Evolutionary conservation across 2,888 invertebrate species (phyloP).

Genomic region (Noctua janthe): DNA sequence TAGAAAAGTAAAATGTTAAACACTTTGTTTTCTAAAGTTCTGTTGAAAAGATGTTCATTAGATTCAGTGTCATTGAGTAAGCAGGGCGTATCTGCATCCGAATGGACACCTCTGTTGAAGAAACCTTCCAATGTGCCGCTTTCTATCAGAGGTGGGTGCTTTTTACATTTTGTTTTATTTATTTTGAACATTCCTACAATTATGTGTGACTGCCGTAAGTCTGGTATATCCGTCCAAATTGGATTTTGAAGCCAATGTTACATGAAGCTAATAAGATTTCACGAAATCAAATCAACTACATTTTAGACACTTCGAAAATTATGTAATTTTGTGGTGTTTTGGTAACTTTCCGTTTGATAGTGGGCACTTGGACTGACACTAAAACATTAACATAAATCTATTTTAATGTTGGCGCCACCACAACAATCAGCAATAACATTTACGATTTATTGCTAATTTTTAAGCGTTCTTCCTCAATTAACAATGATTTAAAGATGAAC

Average conservation of each 20-base stretch:
- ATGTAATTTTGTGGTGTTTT: slow-evolving; percentile 23
- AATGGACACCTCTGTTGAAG: slow-evolving; percentile 81
- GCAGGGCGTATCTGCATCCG: slow-evolving; percentile 72
- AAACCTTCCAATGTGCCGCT: slow-evolving; percentile 66
- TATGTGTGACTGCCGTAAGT: slow-evolving; percentile 45
- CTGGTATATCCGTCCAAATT: slow-evolving; percentile 37
- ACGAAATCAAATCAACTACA: slow-evolving; percentile 21
- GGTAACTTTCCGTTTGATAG: slow-evolving; percentile 11
- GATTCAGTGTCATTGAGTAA: slow-evolving; percentile 71
- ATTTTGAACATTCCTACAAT: slow-evolving; percentile 60
- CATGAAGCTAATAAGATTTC: slow-evolving; percentile 18
- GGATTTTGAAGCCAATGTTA: slow-evolving; percentile 48
- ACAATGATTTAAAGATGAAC: neutral
- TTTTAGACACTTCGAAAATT: slow-evolving; percentile 8
- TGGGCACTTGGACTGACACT: neutral
- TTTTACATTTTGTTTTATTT: slow-evolving; percentile 64
- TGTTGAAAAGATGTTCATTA: slow-evolving; percentile 68
- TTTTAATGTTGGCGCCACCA: slow-evolving; percentile 1
- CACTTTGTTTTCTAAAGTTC: slow-evolving; percentile 73
- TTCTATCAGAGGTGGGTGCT: slow-evolving; percentile 61
- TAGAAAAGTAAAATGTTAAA: slow-evolving; percentile 60
- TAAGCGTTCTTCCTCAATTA: neutral
- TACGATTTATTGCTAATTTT: neutral
- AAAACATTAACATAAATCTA: slow-evolving; percentile 1
- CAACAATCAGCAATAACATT: neutral